Percentiles rank a stretch among this genome's conserved stretches.
Conservation (phyloP, 2,113 vertebrate genomes). For the pig (Sus scrofa) region DNA sequence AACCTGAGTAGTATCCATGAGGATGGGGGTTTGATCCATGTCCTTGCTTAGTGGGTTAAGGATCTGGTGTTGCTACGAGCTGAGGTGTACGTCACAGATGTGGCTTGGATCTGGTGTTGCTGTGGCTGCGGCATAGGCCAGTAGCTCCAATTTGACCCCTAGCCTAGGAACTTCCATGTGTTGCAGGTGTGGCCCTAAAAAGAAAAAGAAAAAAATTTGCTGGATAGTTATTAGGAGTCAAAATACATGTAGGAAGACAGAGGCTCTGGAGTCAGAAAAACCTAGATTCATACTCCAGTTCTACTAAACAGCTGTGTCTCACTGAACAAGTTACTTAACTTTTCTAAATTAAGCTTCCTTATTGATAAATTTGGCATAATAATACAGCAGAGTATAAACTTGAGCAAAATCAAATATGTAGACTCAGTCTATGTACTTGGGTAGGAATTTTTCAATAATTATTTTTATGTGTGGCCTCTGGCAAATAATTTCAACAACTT, state of each 20-base stretch:
- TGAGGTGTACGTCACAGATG: too few relatives aligned
- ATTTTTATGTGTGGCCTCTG: slow-evolving; percentile 9
- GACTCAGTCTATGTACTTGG: neutral
- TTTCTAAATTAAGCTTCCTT: neutral
- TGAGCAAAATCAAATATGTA: slow-evolving; percentile 34
- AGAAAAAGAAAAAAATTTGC: neutral
- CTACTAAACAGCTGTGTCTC: neutral
- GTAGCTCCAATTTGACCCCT: too few relatives aligned
- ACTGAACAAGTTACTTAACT: slow-evolving; percentile 15
- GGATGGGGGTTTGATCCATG: too few relatives aligned
- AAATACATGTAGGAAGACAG: neutral
- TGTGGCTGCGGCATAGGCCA: too few relatives aligned
- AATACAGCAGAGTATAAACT: slow-evolving; percentile 17
- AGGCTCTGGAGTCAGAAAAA: neutral
- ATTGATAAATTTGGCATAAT: slow-evolving; percentile 19
- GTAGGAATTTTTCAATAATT: slow-evolving; percentile 37
- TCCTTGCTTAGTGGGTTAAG: too few relatives aligned
- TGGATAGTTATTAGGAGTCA: neutral
- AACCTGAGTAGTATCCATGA: too few relatives aligned
- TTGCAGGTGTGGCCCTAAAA: too few relatives aligned
- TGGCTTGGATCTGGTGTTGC: too few relatives aligned
- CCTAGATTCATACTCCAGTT: neutral
- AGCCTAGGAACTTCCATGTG: too few relatives aligned
- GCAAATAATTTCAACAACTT: slow-evolving; percentile 16
- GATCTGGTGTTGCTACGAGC: too few relatives aligned